Conservation (phyloP, 2,113 vertebrate species). For the Pedetes capensis region DNA sequence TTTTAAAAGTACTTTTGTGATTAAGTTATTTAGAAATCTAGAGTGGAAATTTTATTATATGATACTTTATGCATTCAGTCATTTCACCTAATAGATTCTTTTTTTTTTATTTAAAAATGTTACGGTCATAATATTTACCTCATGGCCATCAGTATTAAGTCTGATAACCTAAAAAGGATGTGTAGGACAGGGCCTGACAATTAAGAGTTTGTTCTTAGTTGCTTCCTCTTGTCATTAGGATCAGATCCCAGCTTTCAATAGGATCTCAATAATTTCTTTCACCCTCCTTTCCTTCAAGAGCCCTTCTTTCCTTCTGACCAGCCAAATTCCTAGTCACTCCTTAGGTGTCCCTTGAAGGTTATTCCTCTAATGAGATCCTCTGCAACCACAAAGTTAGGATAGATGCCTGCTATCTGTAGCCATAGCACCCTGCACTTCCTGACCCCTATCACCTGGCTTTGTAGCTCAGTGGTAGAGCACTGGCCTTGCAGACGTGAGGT, state of each 20-base stretch:
- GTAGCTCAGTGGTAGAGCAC: neutral
- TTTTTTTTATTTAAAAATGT: neutral
- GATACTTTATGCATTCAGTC: neutral
- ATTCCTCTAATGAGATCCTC: neutral
- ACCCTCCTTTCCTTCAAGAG: neutral
- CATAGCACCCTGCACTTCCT: neutral
- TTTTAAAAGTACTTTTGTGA: neutral
- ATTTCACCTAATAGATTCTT: neutral
- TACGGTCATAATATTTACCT: neutral
- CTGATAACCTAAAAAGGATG: neutral
- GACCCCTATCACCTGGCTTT: neutral
- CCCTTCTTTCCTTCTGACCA: neutral
- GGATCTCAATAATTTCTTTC: neutral
- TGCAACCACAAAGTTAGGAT: neutral
- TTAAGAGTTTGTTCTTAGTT: neutral
- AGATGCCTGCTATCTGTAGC: neutral
- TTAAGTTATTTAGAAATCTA: conserved; percentile 13
- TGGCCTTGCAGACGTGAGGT: neutral
- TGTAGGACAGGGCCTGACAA: neutral
- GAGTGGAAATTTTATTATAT: neutral
- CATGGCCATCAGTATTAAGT: neutral
- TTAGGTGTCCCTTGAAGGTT: neutral
- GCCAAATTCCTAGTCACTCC: neutral
- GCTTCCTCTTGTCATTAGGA: neutral
- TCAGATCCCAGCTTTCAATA: neutral